Conservation (phyloP, 2,888 invertebrate species). For the Marasmarcha lunaedactyla region DNA sequence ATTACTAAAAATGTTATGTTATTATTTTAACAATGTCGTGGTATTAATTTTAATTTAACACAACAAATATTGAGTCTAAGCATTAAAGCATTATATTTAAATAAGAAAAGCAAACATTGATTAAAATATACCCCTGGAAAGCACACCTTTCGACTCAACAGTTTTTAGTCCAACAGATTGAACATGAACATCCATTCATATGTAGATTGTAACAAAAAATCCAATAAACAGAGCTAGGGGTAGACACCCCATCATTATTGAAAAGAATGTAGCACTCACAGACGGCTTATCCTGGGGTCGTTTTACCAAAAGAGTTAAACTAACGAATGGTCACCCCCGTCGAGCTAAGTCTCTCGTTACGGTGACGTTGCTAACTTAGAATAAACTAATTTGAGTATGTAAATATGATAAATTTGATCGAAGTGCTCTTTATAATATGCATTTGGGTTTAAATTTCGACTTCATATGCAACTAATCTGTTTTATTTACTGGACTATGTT, state of each 20-base stretch:
- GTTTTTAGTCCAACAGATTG: slow-evolving; percentile 54
- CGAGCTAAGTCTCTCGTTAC: slow-evolving; percentile 43
- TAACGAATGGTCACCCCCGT: slow-evolving; percentile 57
- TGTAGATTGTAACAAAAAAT: slow-evolving; percentile 69
- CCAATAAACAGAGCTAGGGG: slow-evolving; percentile 66
- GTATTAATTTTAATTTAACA: too few species aligned
- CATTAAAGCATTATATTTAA: too few species aligned
- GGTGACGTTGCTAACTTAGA: slow-evolving; percentile 9
- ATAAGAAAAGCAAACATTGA: not conserved
- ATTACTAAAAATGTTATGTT: too few species aligned
- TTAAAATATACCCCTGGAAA: not conserved
- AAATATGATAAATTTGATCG: too few species aligned
- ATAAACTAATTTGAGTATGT: not conserved
- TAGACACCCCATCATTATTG: slow-evolving; percentile 50
- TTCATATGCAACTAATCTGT: too few species aligned
- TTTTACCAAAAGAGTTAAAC: slow-evolving; percentile 67
- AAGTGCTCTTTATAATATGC: too few species aligned
- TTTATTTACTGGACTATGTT: too few species aligned
- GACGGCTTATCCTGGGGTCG: slow-evolving; percentile 61
- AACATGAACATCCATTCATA: slow-evolving; percentile 51
- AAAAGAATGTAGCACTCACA: slow-evolving; percentile 67
- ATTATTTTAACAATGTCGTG: too few species aligned
- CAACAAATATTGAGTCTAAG: too few species aligned
- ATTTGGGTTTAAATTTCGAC: too few species aligned
- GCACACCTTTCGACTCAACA: slow-evolving; percentile 30